A percentile compares a stretch with the other conserved stretches of the same genome.
Evolutionary conservation across 1,140 invertebrate genomes (phyloP).

Genomic region (Himalopsyche phryganea): DNA sequence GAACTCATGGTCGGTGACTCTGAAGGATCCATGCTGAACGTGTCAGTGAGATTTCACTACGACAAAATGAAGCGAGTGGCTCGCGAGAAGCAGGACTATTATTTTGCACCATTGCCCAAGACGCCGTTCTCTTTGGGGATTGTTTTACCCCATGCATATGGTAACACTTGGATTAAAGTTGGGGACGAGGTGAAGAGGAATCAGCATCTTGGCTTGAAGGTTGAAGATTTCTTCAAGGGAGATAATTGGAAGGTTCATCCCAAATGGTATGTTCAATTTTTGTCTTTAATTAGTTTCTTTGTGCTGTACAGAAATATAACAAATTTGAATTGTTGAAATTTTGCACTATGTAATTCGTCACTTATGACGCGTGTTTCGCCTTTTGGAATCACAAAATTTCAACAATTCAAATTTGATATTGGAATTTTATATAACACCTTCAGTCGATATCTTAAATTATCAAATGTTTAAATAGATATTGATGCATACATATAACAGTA

Average conservation of each 20-base stretch:
- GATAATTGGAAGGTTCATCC: slow-evolving; percentile 83
- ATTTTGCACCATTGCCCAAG: slow-evolving; percentile 71
- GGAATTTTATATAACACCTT: no score
- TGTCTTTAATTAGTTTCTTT: no score
- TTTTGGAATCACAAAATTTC: no score
- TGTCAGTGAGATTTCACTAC: slow-evolving; percentile 75
- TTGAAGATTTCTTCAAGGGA: slow-evolving; percentile 64
- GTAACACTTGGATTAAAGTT: slow-evolving; percentile 71
- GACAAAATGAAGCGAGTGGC: slow-evolving; percentile 79
- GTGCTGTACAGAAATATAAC: no score
- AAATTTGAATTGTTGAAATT: no score
- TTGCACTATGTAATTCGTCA: no score
- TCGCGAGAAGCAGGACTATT: slow-evolving; percentile 78
- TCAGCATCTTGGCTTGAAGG: slow-evolving; percentile 61
- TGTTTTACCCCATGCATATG: slow-evolving; percentile 76
- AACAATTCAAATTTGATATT: no score
- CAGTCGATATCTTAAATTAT: no score
- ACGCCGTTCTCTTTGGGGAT: slow-evolving; percentile 83
- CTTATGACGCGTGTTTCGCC: no score
- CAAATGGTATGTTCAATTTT: slow-evolving; percentile 63
- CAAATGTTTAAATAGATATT: no score
- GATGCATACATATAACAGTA: no score
- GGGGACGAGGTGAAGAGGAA: slow-evolving; percentile 66
- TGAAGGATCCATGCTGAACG: slow-evolving; percentile 59
- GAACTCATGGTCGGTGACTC: slow-evolving; percentile 70